Evolutionary conservation across 2,113 vertebrate species (phyloP).

Genomic region (Naja naja): DNA sequence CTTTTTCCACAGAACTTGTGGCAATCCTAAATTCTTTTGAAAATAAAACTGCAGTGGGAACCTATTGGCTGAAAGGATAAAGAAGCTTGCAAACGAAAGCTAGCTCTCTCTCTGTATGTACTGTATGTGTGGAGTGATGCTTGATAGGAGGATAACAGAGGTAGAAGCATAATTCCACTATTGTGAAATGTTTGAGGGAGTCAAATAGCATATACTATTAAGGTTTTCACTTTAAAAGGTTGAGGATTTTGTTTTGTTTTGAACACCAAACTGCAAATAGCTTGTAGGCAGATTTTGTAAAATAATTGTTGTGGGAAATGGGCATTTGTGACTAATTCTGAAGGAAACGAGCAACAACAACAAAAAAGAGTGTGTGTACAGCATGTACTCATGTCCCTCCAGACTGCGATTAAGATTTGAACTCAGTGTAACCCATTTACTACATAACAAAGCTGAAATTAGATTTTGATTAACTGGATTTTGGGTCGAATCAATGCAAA

Average conservation of each 20-base stretch:
- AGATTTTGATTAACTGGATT: constrained; percentile 25
- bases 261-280: neutral
- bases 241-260: neutral
- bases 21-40: neutral
- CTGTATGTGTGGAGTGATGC: neutral
- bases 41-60: neutral
- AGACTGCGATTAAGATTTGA: neutral
- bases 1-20: neutral
- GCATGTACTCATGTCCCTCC: neutral
- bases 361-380: neutral
- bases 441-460: constrained; percentile 20
- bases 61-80: neutral
- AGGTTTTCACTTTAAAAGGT: neutral
- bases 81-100: neutral
- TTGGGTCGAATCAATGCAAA: constrained; percentile 3
- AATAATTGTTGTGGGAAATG: neutral
- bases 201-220: neutral
- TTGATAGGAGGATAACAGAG: neutral
- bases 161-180: neutral
- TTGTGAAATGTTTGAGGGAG: neutral
- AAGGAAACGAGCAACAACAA: neutral
- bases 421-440: constrained; percentile 15
- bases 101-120: neutral
- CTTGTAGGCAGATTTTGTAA: neutral
- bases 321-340: neutral